phyloP scores from a whole-genome alignment of 1,140 invertebrate species.

The Drosophila lini region DNA sequence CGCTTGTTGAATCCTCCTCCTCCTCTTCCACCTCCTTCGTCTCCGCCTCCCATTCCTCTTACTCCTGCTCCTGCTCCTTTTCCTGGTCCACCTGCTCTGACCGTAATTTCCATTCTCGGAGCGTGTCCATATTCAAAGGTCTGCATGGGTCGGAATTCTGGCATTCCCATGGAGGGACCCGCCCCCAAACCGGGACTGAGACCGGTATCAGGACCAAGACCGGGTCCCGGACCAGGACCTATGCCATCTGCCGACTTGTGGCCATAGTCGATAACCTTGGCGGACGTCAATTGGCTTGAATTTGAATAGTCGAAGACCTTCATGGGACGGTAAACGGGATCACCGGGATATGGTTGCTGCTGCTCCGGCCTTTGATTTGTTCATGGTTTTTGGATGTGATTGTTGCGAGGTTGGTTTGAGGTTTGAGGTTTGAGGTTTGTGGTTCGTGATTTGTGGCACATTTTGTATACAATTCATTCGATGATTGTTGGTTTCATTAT shows the following conservation, averaged over 20 bases:
- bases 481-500: conserved; percentile 10
- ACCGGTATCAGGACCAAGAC: neutral
- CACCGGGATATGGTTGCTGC: conserved; percentile 9
- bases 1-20: conserved; percentile 22
- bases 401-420: neutral
- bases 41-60: neutral
- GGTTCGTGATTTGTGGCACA: conserved; percentile 26
- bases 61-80: neutral
- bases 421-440: conserved; percentile 7
- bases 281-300: conserved; percentile 82
- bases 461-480: conserved; percentile 28
- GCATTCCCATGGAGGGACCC: neutral
- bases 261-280: conserved; percentile 90
- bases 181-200: neutral
- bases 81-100: neutral
- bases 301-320: conserved; percentile 83
- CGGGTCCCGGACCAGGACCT: neutral
- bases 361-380: conserved; percentile 42
- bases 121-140: conserved; percentile 87
- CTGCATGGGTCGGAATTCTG: conserved; percentile 85
- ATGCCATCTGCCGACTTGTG: conserved; percentile 85
- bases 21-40: neutral
- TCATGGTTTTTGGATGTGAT: conserved; percentile 1
- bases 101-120: conserved; percentile 58
- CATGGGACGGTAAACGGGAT: conserved; percentile 68